A percentile compares a stretch with the other conserved stretches of the same genome.
phyloP scores from a whole-genome alignment of 2,888 invertebrate species.

The Prosapia bicincta region DNA sequence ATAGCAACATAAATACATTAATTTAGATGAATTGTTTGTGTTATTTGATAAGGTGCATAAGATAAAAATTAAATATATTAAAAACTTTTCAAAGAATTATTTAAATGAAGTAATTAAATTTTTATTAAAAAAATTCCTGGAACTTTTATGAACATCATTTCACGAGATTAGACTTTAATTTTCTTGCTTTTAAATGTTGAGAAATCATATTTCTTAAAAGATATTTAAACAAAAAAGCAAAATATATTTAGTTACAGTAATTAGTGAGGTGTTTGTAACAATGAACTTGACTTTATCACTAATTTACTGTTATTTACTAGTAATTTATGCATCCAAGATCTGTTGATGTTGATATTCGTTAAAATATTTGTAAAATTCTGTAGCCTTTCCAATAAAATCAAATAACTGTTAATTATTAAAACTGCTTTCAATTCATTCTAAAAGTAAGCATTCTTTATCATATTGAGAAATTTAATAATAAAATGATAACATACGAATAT shows the following conservation, averaged over 20 bases:
- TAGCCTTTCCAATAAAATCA: not conserved
- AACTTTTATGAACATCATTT: too few relatives aligned
- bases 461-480: slow-evolving; percentile 25
- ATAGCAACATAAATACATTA: too few relatives aligned
- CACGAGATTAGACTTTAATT: too few relatives aligned
- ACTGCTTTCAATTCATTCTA: slow-evolving; percentile 14
- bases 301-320: not conserved
- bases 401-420: not conserved
- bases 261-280: not conserved
- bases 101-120: too few relatives aligned
- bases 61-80: too few relatives aligned
- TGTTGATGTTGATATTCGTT: slow-evolving; percentile 34
- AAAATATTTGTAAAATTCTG: slow-evolving; percentile 15
- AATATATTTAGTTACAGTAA: not conserved
- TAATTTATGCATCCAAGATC: slow-evolving; percentile 31
- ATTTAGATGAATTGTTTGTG: too few relatives aligned
- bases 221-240: too few relatives aligned
- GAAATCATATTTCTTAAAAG: too few relatives aligned
- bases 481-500: slow-evolving; percentile 26
- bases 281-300: not conserved
- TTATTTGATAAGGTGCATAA: too few relatives aligned
- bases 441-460: slow-evolving; percentile 34
- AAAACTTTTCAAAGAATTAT: too few relatives aligned
- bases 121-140: too few relatives aligned
- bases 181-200: too few relatives aligned